phyloP scores from a whole-genome alignment of 2,113 vertebrate genomes.

The Isurus oxyrinchus region DNA sequence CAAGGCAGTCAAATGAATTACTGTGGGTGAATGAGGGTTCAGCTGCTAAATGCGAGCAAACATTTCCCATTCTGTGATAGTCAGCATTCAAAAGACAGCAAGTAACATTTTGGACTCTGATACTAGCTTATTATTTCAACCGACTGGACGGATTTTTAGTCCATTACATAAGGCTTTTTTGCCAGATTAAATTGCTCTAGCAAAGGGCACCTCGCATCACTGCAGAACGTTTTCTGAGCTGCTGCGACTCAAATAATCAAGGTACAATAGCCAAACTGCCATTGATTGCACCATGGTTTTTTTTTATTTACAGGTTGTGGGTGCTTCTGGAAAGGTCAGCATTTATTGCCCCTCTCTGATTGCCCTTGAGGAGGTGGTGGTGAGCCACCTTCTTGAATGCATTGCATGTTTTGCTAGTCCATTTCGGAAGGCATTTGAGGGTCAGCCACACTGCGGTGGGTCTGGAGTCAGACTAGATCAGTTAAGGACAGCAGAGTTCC shows the following conservation, averaged over 20 bases:
- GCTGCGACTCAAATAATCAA: neutral
- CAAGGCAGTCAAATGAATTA: neutral
- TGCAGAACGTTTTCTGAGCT: neutral
- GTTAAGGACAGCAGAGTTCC: no score
- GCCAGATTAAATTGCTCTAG: neutral
- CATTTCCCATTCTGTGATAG: neutral
- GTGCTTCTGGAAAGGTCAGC: neutral
- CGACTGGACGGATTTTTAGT: neutral
- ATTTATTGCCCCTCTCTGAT: neutral
- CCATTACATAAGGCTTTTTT: neutral
- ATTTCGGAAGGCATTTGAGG: no score
- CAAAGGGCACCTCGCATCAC: neutral
- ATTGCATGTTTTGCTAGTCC: no score
- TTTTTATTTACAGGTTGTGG: neutral
- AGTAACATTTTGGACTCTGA: neutral
- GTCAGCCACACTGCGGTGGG: no score
- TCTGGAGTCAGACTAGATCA: no score
- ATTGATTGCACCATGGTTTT: neutral
- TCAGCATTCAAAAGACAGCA: neutral
- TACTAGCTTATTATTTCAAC: neutral
- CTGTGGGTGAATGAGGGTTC: constrained; percentile 1
- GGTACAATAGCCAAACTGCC: neutral
- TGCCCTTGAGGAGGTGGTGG: no score
- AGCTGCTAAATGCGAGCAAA: neutral
- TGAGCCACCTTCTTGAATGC: no score